Base-by-base conservation (phyloP, 2,888 invertebrate genomes). In the Amphipyra berbera region DNA sequence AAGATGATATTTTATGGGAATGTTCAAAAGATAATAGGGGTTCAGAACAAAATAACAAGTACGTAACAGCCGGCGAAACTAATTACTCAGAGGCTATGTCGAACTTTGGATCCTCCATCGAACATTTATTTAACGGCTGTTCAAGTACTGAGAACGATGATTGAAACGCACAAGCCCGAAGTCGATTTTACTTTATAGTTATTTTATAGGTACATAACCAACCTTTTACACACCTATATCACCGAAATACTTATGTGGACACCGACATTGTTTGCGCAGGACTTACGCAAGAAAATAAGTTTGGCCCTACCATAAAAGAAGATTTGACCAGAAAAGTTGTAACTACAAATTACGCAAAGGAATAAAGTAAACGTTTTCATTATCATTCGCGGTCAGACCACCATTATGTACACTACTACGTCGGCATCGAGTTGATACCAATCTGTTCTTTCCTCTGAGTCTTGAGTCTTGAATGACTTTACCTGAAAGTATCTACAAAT, bases 111-210 rank as follows among this genome's bases (percentile, higher is more conserved):
- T 54, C 50, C 37, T 50, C n/a, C 48, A 40, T 48, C 45, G 30
- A 54, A 68, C 68, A 50, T 67, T 64, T 62, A 56, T 55, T 57
- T 59, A 59, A 64, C 35, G 45, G 44, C 35, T 56, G 53, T 57
- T 64, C 64, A 48, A 59, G 45, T 55, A 58, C 49, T 38, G 45
- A 45, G 47, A 48, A 53, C 40, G 38, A 58, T 73, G 73, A 81
- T 78, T 78, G 76, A 78, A 74, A 76, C 63, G 49, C 64, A 46
- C 27, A 62, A 57, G 37, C 46, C 61, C 56, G 35, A 61, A 64
- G 21, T 62, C 50, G 49, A 52, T 68, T 64, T 41, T 33, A 60
- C 27, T 78, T 70, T 68, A 76, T 65, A 50, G 13, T 67, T 64
- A 58, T 71, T 71, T 78, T 63, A 78, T 59, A 49, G 42, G 50